Base-by-base conservation (phyloP, 2,888 invertebrate species). In the Ormyrus labotus region DNA sequence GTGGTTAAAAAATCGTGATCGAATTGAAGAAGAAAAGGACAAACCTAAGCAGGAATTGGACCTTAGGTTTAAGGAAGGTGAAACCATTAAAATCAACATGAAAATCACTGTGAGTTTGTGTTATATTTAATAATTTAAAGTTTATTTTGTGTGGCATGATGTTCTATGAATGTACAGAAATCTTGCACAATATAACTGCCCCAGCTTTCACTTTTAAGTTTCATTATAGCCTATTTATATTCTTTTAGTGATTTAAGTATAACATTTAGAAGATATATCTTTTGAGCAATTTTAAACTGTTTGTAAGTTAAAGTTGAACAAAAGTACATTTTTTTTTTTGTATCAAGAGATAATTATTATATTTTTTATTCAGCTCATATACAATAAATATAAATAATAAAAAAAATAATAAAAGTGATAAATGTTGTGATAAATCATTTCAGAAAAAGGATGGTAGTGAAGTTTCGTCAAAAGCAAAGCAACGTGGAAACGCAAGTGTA, bases 61-160 rank as follows among this genome's bases (percentile, higher is more conserved):
- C 92, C 93, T 99, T 75, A 96, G 98, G 69, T 99, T 99, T 90
- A 99, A 99, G 90, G 99, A 99, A 89, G 99, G 99, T 34, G 98
- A 99, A 92, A 99, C 99, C 0, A 99, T 99, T 84, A 99, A 98
- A 92, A 98, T 99, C 82, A 99, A 99, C 90, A 97, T 99, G 96
- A 97, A 97, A 92, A 97, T 98, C 84, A 96, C 97, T 83, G 97
- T 97, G 92, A 91, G 92, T 87, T 73, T 75, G 75, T 65, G 19
- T 45, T 55, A 45, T n/a, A n/a, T 58, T 57, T 51, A 34, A 34
- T 4, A 34, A 34, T 34, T 47, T 65, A 7, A 8, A 61, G 34
- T 61, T 8, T 9, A 45, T 58, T n/a, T 9, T 47, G 48, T 9
- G 19, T 34, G 34, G 34, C 4, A 34, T 34, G 34, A 34, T 34